phyloP scores from a whole-genome alignment of 35 echinoderm and acorn worm species.

The Amphiura filiformis region DNA sequence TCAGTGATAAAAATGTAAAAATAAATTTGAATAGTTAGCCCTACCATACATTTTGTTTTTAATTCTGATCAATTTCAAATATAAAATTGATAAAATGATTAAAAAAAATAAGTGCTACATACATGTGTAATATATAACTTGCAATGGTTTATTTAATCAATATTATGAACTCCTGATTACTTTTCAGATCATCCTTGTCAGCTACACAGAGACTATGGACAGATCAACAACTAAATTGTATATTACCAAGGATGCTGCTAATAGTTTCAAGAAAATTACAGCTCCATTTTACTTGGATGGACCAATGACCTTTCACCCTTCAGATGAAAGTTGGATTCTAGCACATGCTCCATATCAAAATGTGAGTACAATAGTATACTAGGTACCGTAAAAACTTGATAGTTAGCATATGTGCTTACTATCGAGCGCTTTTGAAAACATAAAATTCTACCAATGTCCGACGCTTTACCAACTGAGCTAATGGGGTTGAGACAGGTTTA shows the following conservation, averaged over 20 bases:
- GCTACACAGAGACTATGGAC: constrained; percentile 26
- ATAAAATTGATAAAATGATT: not conserved
- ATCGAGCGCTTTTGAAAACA: too few relatives aligned
- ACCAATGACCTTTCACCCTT: constrained; percentile 25
- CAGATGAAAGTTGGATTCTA: not conserved
- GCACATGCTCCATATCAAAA: constrained; percentile 37
- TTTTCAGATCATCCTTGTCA: constrained; percentile 49
- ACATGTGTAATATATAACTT: not conserved
- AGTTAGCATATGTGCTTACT: too few relatives aligned
- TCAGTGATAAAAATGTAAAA: too few relatives aligned
- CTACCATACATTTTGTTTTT: too few relatives aligned
- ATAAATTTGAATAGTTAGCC: too few relatives aligned
- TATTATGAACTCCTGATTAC: not conserved
- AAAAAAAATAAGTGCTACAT: not conserved
- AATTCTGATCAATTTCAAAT: not conserved
- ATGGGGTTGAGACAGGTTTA: too few relatives aligned
- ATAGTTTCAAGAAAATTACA: not conserved
- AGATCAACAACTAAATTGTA: constrained; percentile 20
- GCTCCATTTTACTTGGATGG: constrained; percentile 37
- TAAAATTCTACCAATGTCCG: too few relatives aligned
- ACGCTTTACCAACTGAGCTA: too few relatives aligned
- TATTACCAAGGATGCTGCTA: constrained; percentile 31
- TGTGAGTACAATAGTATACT: constrained; percentile 13
- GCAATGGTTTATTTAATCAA: not conserved
- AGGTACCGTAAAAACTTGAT: too few relatives aligned